phyloP scores from a whole-genome alignment of 2,113 vertebrate species.

The Sebastes fasciatus region DNA sequence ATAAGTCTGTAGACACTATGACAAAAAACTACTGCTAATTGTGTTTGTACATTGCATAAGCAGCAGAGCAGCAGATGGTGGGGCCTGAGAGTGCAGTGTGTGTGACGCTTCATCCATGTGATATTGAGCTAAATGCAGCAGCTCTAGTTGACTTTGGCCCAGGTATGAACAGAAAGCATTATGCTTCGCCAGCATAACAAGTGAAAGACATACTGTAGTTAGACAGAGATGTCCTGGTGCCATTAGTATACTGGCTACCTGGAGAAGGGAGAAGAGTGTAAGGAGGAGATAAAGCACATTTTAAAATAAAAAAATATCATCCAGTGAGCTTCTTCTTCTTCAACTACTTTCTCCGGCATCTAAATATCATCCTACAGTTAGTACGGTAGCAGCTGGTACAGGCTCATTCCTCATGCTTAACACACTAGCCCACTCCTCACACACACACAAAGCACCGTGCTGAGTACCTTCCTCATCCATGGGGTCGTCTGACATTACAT shows the following conservation, averaged over 20 bases:
- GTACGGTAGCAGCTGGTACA: background rate
- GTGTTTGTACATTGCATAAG: background rate
- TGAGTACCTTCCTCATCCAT: slow-evolving; percentile 83
- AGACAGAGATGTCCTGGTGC: slow-evolving; percentile 50
- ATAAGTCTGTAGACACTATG: too few relatives aligned
- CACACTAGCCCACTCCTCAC: slow-evolving; percentile 20
- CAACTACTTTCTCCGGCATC: background rate
- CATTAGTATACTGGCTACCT: slow-evolving; percentile 69
- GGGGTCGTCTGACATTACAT: slow-evolving; percentile 86
- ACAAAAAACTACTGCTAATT: too few relatives aligned
- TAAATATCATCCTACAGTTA: slow-evolving; percentile 2
- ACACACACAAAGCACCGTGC: slow-evolving; percentile 30
- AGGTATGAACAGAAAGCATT: slow-evolving; percentile 28
- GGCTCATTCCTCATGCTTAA: slow-evolving; percentile 37
- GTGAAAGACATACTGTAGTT: slow-evolving; percentile 70
- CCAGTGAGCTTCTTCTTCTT: background rate
- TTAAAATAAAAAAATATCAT: background rate
- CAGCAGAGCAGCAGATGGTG: too few relatives aligned
- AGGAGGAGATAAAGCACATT: background rate
- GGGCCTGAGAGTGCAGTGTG: background rate
- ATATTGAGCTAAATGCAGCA: background rate
- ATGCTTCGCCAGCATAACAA: slow-evolving; percentile 28
- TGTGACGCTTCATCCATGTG: background rate
- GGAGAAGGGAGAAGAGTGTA: slow-evolving; percentile 24
- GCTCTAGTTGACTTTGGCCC: background rate